Evolutionary conservation across 2,113 vertebrate genomes (phyloP).

Genomic region (Eublepharis macularius): DNA sequence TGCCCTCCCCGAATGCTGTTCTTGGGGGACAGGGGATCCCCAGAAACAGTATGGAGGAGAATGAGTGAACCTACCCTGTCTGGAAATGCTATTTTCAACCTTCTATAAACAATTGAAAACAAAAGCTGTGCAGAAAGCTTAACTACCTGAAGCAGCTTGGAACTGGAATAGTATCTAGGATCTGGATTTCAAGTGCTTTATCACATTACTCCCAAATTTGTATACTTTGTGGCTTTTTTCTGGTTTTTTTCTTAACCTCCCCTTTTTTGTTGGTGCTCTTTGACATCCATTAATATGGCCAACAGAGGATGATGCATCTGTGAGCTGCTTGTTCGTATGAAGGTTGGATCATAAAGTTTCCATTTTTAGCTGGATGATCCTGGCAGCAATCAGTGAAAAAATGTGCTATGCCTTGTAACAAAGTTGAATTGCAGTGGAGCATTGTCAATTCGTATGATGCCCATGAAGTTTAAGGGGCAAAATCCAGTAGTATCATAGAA

Average conservation of each 20-base stretch:
- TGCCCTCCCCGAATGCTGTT: too few species aligned
- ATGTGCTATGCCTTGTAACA: background rate
- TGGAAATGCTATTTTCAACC: too few species aligned
- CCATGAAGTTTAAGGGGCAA: conserved; percentile 6
- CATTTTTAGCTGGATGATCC: background rate
- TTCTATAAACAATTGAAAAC: too few species aligned
- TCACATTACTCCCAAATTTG: background rate
- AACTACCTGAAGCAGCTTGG: background rate
- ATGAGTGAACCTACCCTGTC: too few species aligned
- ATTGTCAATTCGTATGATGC: background rate
- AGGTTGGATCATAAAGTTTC: background rate
- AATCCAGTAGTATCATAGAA: background rate
- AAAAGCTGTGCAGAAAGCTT: background rate
- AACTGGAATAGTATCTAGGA: background rate
- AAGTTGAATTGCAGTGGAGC: conserved; percentile 34
- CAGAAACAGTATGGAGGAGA: too few species aligned
- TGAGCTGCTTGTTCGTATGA: background rate
- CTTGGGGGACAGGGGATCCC: too few species aligned
- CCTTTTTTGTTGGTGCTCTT: conserved; percentile 1
- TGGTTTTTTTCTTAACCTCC: background rate
- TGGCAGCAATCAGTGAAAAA: background rate
- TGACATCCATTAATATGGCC: conserved; percentile 10
- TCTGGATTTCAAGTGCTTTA: background rate
- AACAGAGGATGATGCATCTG: background rate
- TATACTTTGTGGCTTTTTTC: background rate